These are phyloP conservation scores for Halcyon leucocephala DNA, from an alignment of 2,797 vertebrate genomes.

Conservation along the genomic window DNA sequence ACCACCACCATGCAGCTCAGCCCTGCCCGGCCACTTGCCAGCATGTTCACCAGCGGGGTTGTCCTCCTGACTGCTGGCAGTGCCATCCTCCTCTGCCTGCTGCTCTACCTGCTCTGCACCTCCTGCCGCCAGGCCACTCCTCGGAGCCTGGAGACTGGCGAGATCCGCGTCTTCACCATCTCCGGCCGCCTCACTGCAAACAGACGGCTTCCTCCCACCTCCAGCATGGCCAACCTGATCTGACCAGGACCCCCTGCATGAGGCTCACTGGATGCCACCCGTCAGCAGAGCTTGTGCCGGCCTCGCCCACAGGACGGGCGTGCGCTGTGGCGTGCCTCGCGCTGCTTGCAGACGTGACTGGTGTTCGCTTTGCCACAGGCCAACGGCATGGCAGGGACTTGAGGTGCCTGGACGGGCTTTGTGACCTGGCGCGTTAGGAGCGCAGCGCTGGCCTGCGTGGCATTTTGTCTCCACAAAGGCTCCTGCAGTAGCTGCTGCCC, in stretches of 20 bases:
- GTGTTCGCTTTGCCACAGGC: background rate
- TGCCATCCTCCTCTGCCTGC: slow-evolving; percentile 81
- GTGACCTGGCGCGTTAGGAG: background rate
- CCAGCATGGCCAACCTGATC: slow-evolving; percentile 95
- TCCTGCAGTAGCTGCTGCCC: background rate
- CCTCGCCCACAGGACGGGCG: background rate
- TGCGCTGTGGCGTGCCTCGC: background rate
- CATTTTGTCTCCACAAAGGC: background rate
- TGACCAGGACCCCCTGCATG: slow-evolving; percentile 58
- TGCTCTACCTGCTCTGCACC: slow-evolving; percentile 75
- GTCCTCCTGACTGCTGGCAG: slow-evolving; percentile 86
- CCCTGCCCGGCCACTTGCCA: slow-evolving; percentile 85
- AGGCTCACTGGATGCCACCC: background rate
- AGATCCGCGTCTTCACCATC: slow-evolving; percentile 89
- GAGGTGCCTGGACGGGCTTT: background rate
- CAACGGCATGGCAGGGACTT: background rate
- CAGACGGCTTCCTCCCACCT: slow-evolving; percentile 87
- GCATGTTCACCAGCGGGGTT: slow-evolving; percentile 94
- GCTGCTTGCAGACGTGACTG: background rate
- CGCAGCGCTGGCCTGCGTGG: background rate
- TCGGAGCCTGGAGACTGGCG: slow-evolving; percentile 64
- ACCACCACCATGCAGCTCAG: slow-evolving; percentile 82
- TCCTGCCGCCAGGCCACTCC: slow-evolving; percentile 61
- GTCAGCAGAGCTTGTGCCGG: background rate
- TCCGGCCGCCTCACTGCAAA: slow-evolving; percentile 85